Evolutionary conservation across 2,888 invertebrate species (phyloP).

Genomic region (Cantharis rufa): DNA sequence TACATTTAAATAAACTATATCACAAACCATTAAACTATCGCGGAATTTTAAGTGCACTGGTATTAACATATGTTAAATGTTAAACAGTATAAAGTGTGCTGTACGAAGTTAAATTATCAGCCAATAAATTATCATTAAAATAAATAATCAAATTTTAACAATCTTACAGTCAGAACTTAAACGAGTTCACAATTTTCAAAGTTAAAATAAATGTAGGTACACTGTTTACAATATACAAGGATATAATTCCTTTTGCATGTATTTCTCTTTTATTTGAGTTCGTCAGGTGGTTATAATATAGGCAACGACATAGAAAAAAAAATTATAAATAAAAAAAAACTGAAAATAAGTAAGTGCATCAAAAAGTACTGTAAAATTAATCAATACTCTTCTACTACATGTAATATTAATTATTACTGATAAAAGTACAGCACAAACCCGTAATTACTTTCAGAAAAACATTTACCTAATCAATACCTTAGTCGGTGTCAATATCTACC

Average conservation of each 20-base stretch:
- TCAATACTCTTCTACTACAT: not conserved
- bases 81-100: not conserved
- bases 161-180: not conserved
- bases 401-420: not conserved
- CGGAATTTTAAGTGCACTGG: conserved; percentile 1
- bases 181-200: too few species aligned
- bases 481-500: not conserved
- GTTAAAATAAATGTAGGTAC: too few species aligned
- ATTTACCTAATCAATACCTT: not conserved
- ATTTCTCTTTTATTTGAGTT: too few species aligned
- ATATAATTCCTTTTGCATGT: too few species aligned
- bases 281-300: too few species aligned
- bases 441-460: not conserved
- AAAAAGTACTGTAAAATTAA: not conserved
- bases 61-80: not conserved
- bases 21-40: conserved; percentile 1
- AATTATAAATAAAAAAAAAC: too few species aligned
- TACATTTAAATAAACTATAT: not conserved
- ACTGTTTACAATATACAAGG: too few species aligned
- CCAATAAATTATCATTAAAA: not conserved
- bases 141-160: not conserved
- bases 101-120: not conserved
- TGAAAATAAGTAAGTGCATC: too few species aligned
- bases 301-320: too few species aligned
- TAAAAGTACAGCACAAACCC: not conserved